Base-by-base conservation (phyloP, 1,140 invertebrate genomes). In the Heliconius hewitsoni region DNA sequence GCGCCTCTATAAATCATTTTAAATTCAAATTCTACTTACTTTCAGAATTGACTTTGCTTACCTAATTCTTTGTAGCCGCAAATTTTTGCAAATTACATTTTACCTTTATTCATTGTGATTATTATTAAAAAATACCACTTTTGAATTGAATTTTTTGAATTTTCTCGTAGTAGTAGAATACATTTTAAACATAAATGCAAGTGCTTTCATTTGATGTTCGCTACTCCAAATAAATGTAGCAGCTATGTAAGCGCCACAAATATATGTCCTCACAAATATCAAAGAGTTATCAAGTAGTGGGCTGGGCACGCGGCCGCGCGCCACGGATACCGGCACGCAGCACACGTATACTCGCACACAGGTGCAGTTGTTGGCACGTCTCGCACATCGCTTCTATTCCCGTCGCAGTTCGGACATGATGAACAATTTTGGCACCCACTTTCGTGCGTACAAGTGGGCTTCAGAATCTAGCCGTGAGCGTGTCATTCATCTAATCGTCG, bases 21-120 rank as follows among this genome's bases (percentile, higher is more conserved):
- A 94, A 94, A 94, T 93, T 94, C 92, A 93, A 94, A 94, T 94
- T 93, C 85, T 93, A 93, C 93, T 93, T 92, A 92, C 90, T 91
- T 92, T 91, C 86, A 90, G 90, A 92, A 93, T 94, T 91, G 87
- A 92, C 91, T 94, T 94, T 92, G 90, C 91, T 89, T 90, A 90
- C 93, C 89, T 92, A 93, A 93, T 93, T 93, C 90, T 88, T 86
- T 86, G 89, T 84, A 86, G 82, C 89, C 90, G 89, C 91, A 88
- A 90, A 92, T 88, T 93, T 92, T 90, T 88, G 87, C 88, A 93
- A 93, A 94, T 94, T 92, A 89, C 90, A 93, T 93, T 93, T 91
- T 75, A 89, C 87, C 87, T 90, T 88, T 89, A 81, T 83, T 85
- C 84, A 81, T 86, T 86, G 4, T 30, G 9, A 66, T 66, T 66